These are phyloP conservation scores for Parus major DNA, from an alignment of 2,113 vertebrate species.

Conservation along the genomic window DNA sequence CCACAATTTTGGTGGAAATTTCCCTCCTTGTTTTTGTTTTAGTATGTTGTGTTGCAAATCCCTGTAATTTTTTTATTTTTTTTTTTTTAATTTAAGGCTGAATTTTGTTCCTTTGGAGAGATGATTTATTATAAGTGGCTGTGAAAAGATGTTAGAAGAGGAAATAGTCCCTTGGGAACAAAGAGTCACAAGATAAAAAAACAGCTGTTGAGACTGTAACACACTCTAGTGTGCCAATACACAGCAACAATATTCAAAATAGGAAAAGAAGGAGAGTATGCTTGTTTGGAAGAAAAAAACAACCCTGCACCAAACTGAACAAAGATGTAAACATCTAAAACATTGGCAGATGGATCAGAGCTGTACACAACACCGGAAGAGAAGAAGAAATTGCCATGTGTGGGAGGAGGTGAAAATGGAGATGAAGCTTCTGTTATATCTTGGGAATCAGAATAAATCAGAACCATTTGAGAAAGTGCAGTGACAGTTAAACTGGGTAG, in stretches of 20 bases:
- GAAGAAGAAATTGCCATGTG: not conserved
- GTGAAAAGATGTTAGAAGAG: constrained; percentile 3
- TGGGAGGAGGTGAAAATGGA: constrained; percentile 8
- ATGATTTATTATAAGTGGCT: constrained; percentile 17
- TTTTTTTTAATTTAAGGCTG: not conserved
- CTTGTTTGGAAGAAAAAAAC: not conserved
- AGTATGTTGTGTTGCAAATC: not conserved
- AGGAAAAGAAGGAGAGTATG: not conserved
- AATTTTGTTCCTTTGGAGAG: not conserved
- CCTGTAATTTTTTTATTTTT: not conserved
- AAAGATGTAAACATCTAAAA: constrained; percentile 10
- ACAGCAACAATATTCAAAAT: not conserved
- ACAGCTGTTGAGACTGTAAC: not conserved
- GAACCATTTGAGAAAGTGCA: not conserved
- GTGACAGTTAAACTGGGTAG: not conserved
- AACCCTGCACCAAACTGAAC: not conserved
- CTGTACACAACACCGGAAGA: not conserved
- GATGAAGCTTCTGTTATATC: not conserved
- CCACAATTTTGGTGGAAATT: not conserved
- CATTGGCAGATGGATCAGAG: not conserved
- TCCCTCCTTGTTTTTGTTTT: not conserved
- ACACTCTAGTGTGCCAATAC: not conserved
- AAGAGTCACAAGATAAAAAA: not conserved
- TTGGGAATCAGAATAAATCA: constrained; percentile 2
- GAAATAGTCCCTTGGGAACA: constrained; percentile 24